Percentiles rank a stretch among this genome's conserved stretches.
Evolutionary conservation across 1,140 invertebrate species (phyloP).

Genomic region (Tetraneura akinire): DNA sequence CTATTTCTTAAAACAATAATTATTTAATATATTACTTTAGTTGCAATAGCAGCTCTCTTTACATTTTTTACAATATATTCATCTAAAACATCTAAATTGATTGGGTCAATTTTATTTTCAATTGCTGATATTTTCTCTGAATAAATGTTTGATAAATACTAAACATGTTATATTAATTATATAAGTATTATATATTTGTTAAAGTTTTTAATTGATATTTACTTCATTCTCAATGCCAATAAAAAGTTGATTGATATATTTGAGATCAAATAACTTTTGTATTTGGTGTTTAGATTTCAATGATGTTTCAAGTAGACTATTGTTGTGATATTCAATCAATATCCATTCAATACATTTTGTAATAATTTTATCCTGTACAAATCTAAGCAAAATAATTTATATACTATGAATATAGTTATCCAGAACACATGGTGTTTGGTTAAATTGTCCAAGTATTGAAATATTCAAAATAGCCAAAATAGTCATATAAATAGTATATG

Average conservation of each 20-base stretch:
- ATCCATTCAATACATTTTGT: slow-evolving; percentile 21
- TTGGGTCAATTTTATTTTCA: slow-evolving; percentile 42
- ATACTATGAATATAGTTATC: too few relatives aligned
- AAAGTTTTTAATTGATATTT: too few relatives aligned
- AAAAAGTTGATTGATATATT: slow-evolving; percentile 41
- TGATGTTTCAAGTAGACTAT: slow-evolving; percentile 20
- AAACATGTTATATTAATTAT: neutral
- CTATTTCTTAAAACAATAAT: neutral
- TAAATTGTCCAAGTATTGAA: too few relatives aligned
- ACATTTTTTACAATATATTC: slow-evolving; percentile 46
- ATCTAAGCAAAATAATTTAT: slow-evolving; percentile 14
- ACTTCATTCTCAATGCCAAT: slow-evolving; percentile 32
- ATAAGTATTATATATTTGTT: neutral
- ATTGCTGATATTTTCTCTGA: slow-evolving; percentile 10
- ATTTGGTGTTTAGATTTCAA: slow-evolving; percentile 44
- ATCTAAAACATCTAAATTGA: slow-evolving; percentile 29
- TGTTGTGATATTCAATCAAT: slow-evolving; percentile 23
- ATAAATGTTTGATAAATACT: slow-evolving; percentile 7
- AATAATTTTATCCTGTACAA: slow-evolving; percentile 42
- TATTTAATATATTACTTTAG: slow-evolving; percentile 20
- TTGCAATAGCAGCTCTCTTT: slow-evolving; percentile 34
- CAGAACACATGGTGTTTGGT: too few relatives aligned
- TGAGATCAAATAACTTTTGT: slow-evolving; percentile 45
- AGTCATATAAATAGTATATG: neutral
- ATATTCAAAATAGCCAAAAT: too few relatives aligned